Conservation (phyloP, 2,113 vertebrate genomes). For the Pelobates fuscus region DNA sequence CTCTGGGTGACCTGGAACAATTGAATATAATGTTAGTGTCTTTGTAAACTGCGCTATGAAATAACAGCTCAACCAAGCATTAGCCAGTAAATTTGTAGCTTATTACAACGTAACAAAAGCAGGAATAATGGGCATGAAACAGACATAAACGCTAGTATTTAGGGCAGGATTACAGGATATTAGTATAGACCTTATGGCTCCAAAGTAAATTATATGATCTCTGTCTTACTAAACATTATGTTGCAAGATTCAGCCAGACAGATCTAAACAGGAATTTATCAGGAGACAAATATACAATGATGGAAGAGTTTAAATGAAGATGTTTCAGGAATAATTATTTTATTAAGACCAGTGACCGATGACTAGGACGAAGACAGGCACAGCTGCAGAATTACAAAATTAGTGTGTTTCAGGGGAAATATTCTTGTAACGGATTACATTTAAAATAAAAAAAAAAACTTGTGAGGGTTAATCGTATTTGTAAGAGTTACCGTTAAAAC, state of each 20-base stretch:
- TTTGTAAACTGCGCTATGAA: neutral
- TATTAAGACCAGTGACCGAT: neutral
- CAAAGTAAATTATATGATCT: neutral
- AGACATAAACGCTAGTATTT: neutral
- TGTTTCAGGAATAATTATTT: neutral
- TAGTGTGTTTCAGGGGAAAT: too few relatives aligned
- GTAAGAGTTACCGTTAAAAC: too few relatives aligned
- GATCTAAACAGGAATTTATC: neutral
- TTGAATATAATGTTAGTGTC: neutral
- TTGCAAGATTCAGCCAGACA: neutral
- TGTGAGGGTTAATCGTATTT: too few relatives aligned
- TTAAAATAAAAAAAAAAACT: too few relatives aligned
- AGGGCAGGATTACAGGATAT: neutral
- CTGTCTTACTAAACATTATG: neutral
- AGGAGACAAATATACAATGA: neutral
- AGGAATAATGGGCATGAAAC: neutral
- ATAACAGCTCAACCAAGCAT: constrained; percentile 5
- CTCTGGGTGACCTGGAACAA: constrained; percentile 6
- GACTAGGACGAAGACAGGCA: too few relatives aligned
- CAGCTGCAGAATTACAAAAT: too few relatives aligned
- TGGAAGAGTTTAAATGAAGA: neutral
- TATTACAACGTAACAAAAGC: neutral
- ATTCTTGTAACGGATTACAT: too few relatives aligned
- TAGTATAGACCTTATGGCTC: neutral
- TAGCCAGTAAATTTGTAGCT: neutral